Percentiles rank a stretch among this genome's conserved stretches.
These are phyloP conservation scores for Drosophila quadrilineata DNA, from an alignment of 1,140 invertebrate species.

Conservation along the genomic window DNA sequence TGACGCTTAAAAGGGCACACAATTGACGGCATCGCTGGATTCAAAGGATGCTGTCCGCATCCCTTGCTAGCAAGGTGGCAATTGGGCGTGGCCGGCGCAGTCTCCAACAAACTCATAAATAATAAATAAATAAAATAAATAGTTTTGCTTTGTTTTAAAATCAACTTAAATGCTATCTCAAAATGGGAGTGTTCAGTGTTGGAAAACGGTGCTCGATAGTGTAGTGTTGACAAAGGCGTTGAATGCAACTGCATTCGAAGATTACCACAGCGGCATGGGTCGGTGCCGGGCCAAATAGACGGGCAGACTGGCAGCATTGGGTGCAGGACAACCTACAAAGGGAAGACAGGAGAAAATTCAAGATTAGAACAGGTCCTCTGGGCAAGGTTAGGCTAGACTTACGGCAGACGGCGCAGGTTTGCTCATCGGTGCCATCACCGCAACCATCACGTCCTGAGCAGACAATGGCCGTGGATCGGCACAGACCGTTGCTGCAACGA, in stretches of 20 bases:
- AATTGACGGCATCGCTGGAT: slow-evolving; percentile 76
- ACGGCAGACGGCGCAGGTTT: slow-evolving; percentile 92
- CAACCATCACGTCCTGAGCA: slow-evolving; percentile 94
- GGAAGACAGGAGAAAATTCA: not conserved
- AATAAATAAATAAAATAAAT: slow-evolving; percentile 79
- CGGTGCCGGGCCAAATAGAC: slow-evolving; percentile 63
- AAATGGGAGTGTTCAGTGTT: slow-evolving; percentile 46
- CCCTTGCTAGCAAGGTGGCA: slow-evolving; percentile 81
- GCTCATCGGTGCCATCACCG: slow-evolving; percentile 93
- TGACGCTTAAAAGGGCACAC: slow-evolving; percentile 35
- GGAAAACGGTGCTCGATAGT: slow-evolving; percentile 28
- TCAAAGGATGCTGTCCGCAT: slow-evolving; percentile 58
- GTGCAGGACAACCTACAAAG: slow-evolving; percentile 84
- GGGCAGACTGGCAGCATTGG: slow-evolving; percentile 59
- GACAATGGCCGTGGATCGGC: slow-evolving; percentile 91
- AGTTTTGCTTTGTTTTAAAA: no score
- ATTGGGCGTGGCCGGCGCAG: slow-evolving; percentile 67
- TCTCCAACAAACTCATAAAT: slow-evolving; percentile 45
- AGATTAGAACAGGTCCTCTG: not conserved
- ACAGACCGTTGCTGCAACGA: slow-evolving; percentile 91
- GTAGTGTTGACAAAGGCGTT: slow-evolving; percentile 6
- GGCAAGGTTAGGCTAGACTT: slow-evolving; percentile 82
- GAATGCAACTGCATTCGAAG: not conserved
- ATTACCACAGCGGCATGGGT: slow-evolving; percentile 76
- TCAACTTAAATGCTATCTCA: slow-evolving; percentile 69